These are phyloP conservation scores for Poecilia velifera DNA, from an alignment of 2,797 vertebrate genomes.

Conservation along the genomic window DNA sequence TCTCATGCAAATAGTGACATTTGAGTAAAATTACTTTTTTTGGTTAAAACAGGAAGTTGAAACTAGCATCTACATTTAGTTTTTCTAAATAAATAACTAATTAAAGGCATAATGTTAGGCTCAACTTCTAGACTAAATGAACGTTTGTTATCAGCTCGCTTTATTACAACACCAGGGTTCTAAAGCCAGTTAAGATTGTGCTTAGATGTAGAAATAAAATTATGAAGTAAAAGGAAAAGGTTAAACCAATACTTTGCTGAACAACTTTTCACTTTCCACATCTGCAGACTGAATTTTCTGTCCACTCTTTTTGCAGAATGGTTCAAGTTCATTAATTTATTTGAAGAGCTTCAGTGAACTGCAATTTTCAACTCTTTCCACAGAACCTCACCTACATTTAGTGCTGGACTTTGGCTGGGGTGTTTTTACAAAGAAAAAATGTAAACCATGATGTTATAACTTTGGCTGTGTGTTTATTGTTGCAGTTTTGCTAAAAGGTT, in stretches of 20 bases:
- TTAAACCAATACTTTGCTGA: not conserved
- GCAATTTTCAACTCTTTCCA: not conserved
- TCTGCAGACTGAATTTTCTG: not conserved
- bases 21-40: conserved; percentile 10
- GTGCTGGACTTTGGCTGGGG: not conserved
- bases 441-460: not conserved
- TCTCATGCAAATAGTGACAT: conserved; percentile 73
- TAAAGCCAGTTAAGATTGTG: not conserved
- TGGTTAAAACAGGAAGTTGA: not conserved
- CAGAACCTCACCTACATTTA: not conserved
- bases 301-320: not conserved
- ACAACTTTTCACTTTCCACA: not conserved
- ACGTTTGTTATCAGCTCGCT: not conserved
- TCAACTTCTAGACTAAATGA: not conserved
- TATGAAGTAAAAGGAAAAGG: not conserved
- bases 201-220: too few species aligned
- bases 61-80: conserved; percentile 15
- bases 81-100: conserved; percentile 12
- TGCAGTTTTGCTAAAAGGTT: not conserved
- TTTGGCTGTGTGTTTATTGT: not conserved
- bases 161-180: not conserved
- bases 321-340: not conserved
- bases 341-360: not conserved
- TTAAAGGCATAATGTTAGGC: not conserved
- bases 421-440: not conserved